A percentile compares a stretch with the other conserved stretches of the same genome.
Evolutionary conservation across 2,888 invertebrate genomes (phyloP).

Genomic region (Eupithecia vulgata): DNA sequence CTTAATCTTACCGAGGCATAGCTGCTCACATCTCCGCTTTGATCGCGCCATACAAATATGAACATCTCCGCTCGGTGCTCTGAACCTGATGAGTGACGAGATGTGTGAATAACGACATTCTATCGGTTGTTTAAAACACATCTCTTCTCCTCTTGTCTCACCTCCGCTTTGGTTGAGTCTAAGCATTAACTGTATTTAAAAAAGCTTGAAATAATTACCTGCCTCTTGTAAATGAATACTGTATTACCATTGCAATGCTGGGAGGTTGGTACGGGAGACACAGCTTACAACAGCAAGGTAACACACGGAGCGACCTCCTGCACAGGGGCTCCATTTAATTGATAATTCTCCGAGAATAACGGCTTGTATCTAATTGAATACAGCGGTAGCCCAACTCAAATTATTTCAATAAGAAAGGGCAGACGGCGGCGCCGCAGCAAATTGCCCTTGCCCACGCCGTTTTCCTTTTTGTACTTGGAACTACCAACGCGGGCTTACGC

Average conservation of each 20-base stretch:
- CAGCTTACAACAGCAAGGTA: slow-evolving; percentile 45
- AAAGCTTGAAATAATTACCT: not conserved
- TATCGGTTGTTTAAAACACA: no score
- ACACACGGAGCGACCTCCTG: slow-evolving; percentile 51
- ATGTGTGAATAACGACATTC: no score
- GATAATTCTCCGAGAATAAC: slow-evolving; percentile 64
- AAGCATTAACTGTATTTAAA: not conserved
- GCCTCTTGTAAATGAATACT: not conserved
- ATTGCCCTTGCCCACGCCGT: slow-evolving; percentile 67
- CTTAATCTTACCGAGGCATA: no score
- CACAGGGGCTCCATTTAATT: slow-evolving; percentile 56
- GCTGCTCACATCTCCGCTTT: no score
- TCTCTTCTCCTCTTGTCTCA: no score
- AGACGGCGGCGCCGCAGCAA: slow-evolving; percentile 74
- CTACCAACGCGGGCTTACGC: slow-evolving; percentile 51
- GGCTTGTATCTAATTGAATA: slow-evolving; percentile 68
- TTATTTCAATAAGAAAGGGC: slow-evolving; percentile 76
- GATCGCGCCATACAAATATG: no score
- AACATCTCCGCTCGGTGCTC: no score
- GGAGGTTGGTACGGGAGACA: not conserved
- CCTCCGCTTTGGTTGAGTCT: not conserved
- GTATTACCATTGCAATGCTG: not conserved
- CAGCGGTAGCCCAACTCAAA: slow-evolving; percentile 66
- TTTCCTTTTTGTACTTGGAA: slow-evolving; percentile 67
- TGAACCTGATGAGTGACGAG: no score